Base-by-base conservation (phyloP, 2,888 invertebrate species). In the Agrypnus murinus region DNA sequence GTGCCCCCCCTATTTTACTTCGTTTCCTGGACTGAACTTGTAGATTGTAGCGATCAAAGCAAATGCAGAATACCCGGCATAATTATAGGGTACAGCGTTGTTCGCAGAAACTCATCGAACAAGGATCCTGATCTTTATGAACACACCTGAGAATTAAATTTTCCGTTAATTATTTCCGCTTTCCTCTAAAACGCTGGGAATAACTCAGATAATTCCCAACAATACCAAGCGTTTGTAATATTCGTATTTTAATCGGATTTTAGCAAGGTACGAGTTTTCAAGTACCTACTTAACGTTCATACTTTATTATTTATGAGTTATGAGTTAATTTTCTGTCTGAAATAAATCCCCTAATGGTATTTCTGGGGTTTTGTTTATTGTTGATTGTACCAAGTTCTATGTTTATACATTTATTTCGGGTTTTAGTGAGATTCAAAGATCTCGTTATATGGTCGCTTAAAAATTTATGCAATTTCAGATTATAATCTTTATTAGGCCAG, bases 81-180 rank as follows among this genome's bases (percentile, higher is more conserved):
- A 88, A 86, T 59, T 87, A 89, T n/a, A 91, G 88, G 31, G 89
- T 88, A 78, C 92, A 92, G 53, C 87, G 88, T 79, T 92, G 92
- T 81, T 92, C 92, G 81, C 92, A 92, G 9, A 92, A 84, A 73
- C 87, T 86, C 80, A 92, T 84, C 50, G 88, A 88, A 83, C 92
- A 92, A 0, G 91, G 91, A 78, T 91, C 90, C 74, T 89, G 86
- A 1, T 87, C 85, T 77, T 88, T 89, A 5, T 88, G 87, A 64
- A 91, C 86, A 79, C 91, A 92, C 75, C 90, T 90, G 82, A 25
- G 84, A 81, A 62, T 62, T 55, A 58, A 65, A 45, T 46, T 58
- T 46, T 9, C 15, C 48, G 43, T 48, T 62, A 57, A 65, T 57
- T 55, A 55, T 34, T 43, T 74, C 82, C 83, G n/a, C 58, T 58